Conservation (phyloP, 2,797 vertebrate genomes). For the Macroramphosus scolopax region DNA sequence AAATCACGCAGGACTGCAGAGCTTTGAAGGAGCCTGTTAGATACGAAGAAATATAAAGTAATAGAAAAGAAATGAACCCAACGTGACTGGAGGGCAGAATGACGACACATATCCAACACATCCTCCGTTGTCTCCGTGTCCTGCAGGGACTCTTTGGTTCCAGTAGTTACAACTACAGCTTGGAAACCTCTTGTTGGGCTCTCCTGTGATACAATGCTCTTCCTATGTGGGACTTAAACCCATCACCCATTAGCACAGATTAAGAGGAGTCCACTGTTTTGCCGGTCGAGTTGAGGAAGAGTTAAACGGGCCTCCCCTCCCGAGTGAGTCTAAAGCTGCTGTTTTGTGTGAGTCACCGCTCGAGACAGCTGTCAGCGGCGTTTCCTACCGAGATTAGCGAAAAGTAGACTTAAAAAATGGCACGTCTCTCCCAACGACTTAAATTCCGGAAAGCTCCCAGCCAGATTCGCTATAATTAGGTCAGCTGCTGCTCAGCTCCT, state of each 20-base stretch:
- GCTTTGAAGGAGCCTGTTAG: slow-evolving; percentile 23
- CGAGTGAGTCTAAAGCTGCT: slow-evolving; percentile 15
- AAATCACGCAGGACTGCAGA: slow-evolving; percentile 11
- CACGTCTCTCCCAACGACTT: slow-evolving; percentile 41
- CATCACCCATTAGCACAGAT: slow-evolving; percentile 11
- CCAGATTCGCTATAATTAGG: slow-evolving; percentile 58
- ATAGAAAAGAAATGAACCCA: slow-evolving; percentile 16
- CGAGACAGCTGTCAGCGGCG: slow-evolving; percentile 55
- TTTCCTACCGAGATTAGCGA: slow-evolving; percentile 57
- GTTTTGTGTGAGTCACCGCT: slow-evolving; percentile 36
- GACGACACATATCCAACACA: background rate
- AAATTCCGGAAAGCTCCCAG: slow-evolving; percentile 48
- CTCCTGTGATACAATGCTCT: slow-evolving; percentile 5
- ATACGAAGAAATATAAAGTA: slow-evolving; percentile 30
- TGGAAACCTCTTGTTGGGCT: too few relatives aligned
- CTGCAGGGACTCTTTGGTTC: too few relatives aligned
- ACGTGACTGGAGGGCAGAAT: slow-evolving; percentile 15
- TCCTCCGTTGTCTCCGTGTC: too few relatives aligned
- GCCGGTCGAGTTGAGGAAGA: slow-evolving; percentile 34
- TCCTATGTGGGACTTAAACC: slow-evolving; percentile 11
- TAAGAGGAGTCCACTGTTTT: slow-evolving; percentile 35
- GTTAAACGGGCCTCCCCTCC: background rate
- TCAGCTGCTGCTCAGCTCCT: slow-evolving; percentile 54
- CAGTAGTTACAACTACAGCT: too few relatives aligned
- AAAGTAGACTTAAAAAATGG: slow-evolving; percentile 47